Base-by-base conservation (phyloP, 2,113 vertebrate genomes). In the Tursiops truncatus region DNA sequence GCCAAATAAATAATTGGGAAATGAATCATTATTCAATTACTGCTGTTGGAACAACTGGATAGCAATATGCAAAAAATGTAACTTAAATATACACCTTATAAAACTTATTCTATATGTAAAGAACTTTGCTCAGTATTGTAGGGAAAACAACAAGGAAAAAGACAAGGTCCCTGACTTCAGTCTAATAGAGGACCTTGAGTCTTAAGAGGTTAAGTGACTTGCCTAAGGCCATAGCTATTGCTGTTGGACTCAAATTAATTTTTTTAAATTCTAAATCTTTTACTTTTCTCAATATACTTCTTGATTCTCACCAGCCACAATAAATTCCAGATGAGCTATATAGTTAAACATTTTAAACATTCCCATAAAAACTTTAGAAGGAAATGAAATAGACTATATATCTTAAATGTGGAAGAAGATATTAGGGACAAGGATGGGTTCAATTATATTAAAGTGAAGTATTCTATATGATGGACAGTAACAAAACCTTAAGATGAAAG, bases 251-350 rank as follows among this genome's bases (percentile, higher is more conserved):
- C 68, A 56, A 83, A 44, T 67, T 83, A 74, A 31, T 71, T 20
- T 33, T 79, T 80, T 36, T 8, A 9, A 58, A 58, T 91, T 90
- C 25, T 87, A 96, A 95, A 74, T 91, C 33, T 31, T 95, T 91
- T 93, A 67, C 65, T 96, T 91, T 94, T 76, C 26, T 94, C 36
- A 60, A 65, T 74, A 38, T 33, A 53, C 31, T n/a, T 81, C 38
- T 80, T 93, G 50, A 81, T 71, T 96, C 65, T 97, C 60, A 89
- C 2, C 89, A 56, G 14, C n/a, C 28, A 71, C 60, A 91, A 82
- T 91, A 81, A 71, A 92, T 89, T 96, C 36, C 86, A 96, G 85
- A 96, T 89, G 77, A 94, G 44, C 44, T 95, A 36, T 68, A 79
- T 17, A 83, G 44, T 77, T 93, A 83, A 82, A 65, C 31, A 92